Evolutionary conservation across 2,888 invertebrate genomes (phyloP).

Genomic region (Mylabris sibirica): DNA sequence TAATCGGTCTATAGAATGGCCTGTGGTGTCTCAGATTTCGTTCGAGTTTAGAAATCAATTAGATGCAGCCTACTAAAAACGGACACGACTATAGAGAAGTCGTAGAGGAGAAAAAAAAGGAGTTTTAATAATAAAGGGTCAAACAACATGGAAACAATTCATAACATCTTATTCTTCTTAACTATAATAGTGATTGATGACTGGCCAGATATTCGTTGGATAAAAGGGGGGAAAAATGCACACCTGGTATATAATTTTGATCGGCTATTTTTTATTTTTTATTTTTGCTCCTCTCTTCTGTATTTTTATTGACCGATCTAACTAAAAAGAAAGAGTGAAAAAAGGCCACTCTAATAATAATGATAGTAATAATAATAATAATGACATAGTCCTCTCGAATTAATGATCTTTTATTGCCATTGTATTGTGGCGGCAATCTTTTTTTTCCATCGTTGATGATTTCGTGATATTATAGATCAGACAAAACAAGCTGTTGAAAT

Average conservation of each 20-base stretch:
- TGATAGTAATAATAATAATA: too few species aligned
- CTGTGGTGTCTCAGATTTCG: neutral
- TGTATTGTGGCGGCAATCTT: neutral
- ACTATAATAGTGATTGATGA: slow-evolving; percentile 34
- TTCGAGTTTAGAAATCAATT: neutral
- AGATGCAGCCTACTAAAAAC: neutral
- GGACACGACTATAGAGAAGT: too few species aligned
- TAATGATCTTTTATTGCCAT: slow-evolving; percentile 12
- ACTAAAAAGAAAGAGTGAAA: neutral
- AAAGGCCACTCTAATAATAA: neutral
- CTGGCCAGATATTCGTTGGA: neutral
- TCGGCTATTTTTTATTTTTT: neutral
- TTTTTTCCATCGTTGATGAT: neutral
- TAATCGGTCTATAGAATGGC: neutral
- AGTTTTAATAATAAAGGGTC: slow-evolving; percentile 21
- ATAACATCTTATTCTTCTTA: slow-evolving; percentile 31
- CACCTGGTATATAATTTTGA: slow-evolving; percentile 11
- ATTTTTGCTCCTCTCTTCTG: neutral
- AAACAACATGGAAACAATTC: slow-evolving; percentile 19
- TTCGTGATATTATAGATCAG: neutral
- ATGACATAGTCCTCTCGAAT: neutral
- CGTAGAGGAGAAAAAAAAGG: neutral
- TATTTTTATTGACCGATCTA: neutral
- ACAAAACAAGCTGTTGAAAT: neutral
- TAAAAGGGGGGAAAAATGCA: neutral